Evolutionary conservation across 2,797 vertebrate genomes (phyloP), one percentile per base, ranked within the genome.

Genomic region (Sebastes glaucus): DNA sequence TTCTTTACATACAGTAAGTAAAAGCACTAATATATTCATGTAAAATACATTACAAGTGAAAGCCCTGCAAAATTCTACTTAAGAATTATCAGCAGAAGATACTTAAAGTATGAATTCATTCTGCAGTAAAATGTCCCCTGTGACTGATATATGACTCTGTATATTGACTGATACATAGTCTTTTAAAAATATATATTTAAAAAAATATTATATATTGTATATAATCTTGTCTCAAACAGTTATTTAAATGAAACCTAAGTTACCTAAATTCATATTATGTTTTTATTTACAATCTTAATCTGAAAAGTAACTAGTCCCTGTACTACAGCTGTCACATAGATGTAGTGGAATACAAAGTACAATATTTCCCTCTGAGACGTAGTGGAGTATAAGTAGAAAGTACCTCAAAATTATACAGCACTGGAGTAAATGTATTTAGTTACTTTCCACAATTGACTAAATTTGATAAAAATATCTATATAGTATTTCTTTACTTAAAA

Each of bases 101-200:
- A 13, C 7, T 59, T 8, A 9, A 59, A 56, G 3, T 23, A 16
- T 53, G 8, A n/a, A 10, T 4, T 52, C 38, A 1, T 52, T 13
- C n/a, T 18, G 7, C 11, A n/a, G 14, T 27, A n/a, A 49, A 75
- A 56, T 27, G 11, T 6, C 11, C 1, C n/a, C 20, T 49, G 4
- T 56, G 8, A 28, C 11, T 5, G 18, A n/a, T n/a, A n/a, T n/a
- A n/a, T n/a, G n/a, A n/a, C n/a, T n/a, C n/a, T n/a, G n/a, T n/a
- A n/a, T n/a, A n/a, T n/a, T n/a, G n/a, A n/a, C n/a, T n/a, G 9
- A 22, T 60, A 1, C 2, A 30, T 1, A 46, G 42, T 18, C 0
- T 16, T 60, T 16, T 14, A 7, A 30, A 30, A 18, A 11, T 6
- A 46, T 46, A 46, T 46, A 18, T 46, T 46, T 18, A 46, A 46